Conservation (phyloP, 2,888 invertebrate genomes). For the Hololepta plana region DNA sequence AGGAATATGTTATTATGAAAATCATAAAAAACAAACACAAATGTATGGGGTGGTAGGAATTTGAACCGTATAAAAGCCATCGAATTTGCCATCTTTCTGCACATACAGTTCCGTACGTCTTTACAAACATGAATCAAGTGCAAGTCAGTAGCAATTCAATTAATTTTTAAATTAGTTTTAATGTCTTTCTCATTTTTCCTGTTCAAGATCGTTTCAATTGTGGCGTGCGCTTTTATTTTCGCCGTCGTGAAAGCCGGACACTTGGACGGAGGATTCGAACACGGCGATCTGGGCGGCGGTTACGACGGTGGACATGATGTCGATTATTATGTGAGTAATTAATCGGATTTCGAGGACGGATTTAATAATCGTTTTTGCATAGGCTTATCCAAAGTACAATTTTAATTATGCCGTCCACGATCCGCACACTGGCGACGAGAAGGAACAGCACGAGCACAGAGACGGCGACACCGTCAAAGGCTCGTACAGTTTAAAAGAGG, state of each 20-base stretch:
- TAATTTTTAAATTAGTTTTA: too few species aligned
- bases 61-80: too few species aligned
- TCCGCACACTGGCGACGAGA: conserved; percentile 38
- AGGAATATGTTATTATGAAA: too few species aligned
- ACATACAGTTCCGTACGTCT: too few species aligned
- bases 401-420: conserved; percentile 41
- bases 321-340: conserved; percentile 10
- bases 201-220: not conserved
- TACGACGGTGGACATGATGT: conserved; percentile 14
- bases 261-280: conserved; percentile 9
- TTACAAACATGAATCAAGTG: too few species aligned
- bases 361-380: conserved; percentile 15
- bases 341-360: conserved; percentile 5
- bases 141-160: too few species aligned
- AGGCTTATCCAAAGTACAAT: conserved; percentile 38
- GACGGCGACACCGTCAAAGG: conserved; percentile 45
- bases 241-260: conserved; percentile 9
- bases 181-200: too few species aligned
- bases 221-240: not conserved
- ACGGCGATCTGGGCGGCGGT: conserved; percentile 24
- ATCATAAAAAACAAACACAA: too few species aligned
- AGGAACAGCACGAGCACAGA: conserved; percentile 41
- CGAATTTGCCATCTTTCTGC: too few species aligned
- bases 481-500: conserved; percentile 35
- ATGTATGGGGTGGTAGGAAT: too few species aligned